These are phyloP conservation scores for Prochilodus magdalenae DNA, from an alignment of 2,113 vertebrate species.

Conservation along the genomic window DNA sequence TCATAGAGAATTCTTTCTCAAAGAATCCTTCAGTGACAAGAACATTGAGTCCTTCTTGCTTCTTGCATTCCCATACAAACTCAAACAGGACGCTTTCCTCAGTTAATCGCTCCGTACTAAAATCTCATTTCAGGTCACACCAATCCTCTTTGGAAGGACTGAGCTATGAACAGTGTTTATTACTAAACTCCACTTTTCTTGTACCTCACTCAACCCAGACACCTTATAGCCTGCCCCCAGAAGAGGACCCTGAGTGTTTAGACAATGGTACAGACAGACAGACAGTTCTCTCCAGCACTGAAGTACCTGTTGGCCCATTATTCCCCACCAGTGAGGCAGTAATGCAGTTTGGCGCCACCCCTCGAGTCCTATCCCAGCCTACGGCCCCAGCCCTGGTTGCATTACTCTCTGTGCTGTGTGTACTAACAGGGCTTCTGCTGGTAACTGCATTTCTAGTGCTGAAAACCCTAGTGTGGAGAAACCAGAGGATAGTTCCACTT, in stretches of 20 bases:
- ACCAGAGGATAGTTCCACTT: constrained; percentile 73
- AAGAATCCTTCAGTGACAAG: not conserved
- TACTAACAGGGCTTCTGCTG: constrained; percentile 66
- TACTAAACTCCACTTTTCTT: constrained; percentile 60
- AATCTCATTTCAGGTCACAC: constrained; percentile 33
- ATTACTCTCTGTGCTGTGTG: constrained; percentile 68
- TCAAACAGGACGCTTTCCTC: not conserved
- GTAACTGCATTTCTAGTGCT: constrained; percentile 65
- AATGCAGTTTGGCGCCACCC: constrained; percentile 36
- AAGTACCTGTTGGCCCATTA: constrained; percentile 38
- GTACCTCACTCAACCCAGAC: constrained; percentile 23
- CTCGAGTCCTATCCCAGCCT: constrained; percentile 2
- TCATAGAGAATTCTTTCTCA: constrained; percentile 3
- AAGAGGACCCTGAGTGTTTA: constrained; percentile 51
- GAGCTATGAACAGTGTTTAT: constrained; percentile 73
- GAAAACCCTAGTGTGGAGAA: constrained; percentile 63
- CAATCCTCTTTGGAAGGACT: constrained; percentile 68
- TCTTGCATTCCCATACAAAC: constrained; percentile 22
- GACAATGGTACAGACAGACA: constrained; percentile 56
- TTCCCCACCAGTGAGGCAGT: constrained; percentile 57
- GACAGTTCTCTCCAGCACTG: constrained; percentile 41
- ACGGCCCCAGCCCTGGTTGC: constrained; percentile 58
- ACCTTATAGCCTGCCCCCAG: constrained; percentile 46
- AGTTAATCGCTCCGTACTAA: not conserved
- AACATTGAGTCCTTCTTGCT: not conserved